Conservation (phyloP, 1,140 invertebrate genomes). For the Anadara kagoshimensis region DNA sequence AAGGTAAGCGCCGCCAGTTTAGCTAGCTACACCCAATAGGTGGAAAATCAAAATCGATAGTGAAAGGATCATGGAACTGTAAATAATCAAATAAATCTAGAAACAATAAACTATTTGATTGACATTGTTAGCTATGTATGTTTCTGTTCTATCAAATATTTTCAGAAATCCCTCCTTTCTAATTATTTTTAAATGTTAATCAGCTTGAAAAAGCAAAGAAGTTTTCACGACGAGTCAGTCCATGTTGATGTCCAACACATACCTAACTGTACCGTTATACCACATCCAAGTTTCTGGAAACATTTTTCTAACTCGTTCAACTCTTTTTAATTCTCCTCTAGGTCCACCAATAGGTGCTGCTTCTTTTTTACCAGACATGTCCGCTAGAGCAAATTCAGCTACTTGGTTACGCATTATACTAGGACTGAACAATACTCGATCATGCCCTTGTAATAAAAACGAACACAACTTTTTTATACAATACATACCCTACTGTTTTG, state of each 20-base stretch:
- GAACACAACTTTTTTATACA: neutral
- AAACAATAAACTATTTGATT: too few species aligned
- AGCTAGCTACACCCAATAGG: too few species aligned
- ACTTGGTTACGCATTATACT: neutral
- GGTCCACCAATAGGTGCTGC: neutral
- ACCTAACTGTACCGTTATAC: conserved; percentile 46
- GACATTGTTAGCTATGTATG: too few species aligned
- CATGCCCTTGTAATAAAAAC: neutral
- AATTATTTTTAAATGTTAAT: too few species aligned
- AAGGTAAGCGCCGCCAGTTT: too few species aligned
- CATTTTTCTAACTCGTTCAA: conserved; percentile 46
- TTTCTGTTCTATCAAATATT: too few species aligned
- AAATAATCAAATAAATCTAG: too few species aligned
- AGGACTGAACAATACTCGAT: neutral
- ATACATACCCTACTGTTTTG: conserved; percentile 35
- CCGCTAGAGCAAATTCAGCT: neutral
- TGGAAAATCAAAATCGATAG: too few species aligned
- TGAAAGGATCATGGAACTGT: too few species aligned
- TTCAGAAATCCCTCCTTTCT: too few species aligned
- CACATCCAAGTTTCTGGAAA: conserved; percentile 68
- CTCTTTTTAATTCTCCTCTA: neutral
- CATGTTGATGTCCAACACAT: conserved; percentile 15
- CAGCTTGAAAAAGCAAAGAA: too few species aligned
- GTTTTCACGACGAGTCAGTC: neutral
- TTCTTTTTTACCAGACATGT: neutral